These are phyloP conservation scores for Drosophila grimshawi DNA, from an alignment of 1,140 invertebrate genomes.

Conservation along the genomic window DNA sequence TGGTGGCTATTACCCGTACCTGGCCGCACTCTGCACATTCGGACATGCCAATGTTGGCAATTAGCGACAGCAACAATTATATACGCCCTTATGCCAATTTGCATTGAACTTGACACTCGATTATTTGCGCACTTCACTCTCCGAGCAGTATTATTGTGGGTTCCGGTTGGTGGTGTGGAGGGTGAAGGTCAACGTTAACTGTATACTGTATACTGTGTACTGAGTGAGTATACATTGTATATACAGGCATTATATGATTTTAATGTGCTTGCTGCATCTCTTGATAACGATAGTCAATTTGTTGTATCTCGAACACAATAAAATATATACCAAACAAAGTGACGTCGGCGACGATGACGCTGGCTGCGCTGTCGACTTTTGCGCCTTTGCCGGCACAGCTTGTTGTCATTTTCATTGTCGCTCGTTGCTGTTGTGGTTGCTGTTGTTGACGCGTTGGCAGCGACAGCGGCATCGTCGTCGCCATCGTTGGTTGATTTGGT, in stretches of 20 bases:
- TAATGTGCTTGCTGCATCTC: conserved; percentile 54
- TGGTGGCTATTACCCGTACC: conserved; percentile 59
- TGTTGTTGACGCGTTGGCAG: conserved; percentile 31
- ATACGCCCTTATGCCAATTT: conserved; percentile 55
- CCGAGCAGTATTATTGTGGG: too few relatives aligned
- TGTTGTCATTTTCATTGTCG: conserved; percentile 67
- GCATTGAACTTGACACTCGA: conserved; percentile 78
- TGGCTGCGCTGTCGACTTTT: conserved; percentile 17
- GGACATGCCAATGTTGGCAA: conserved; percentile 48
- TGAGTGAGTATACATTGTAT: conserved; percentile 21
- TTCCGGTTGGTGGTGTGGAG: conserved; percentile 12
- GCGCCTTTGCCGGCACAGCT: conserved; percentile 33
- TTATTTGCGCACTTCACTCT: conserved; percentile 65
- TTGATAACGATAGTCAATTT: conserved; percentile 80
- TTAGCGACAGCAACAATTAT: conserved; percentile 27
- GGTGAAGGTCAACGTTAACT: conserved; percentile 62
- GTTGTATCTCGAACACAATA: conserved; percentile 29
- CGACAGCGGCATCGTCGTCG: conserved; percentile 46
- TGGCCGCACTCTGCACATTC: conserved; percentile 35
- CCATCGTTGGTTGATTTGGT: conserved; percentile 74
- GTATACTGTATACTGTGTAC: conserved; percentile 4
- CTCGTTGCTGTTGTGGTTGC: conserved; percentile 29
- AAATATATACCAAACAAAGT: conserved; percentile 32
- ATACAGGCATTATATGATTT: conserved; percentile 23
- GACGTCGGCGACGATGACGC: conserved; percentile 1